These are phyloP conservation scores for Phaenicophaeus curvirostris DNA, from an alignment of 2,797 vertebrate species.

Conservation along the genomic window DNA sequence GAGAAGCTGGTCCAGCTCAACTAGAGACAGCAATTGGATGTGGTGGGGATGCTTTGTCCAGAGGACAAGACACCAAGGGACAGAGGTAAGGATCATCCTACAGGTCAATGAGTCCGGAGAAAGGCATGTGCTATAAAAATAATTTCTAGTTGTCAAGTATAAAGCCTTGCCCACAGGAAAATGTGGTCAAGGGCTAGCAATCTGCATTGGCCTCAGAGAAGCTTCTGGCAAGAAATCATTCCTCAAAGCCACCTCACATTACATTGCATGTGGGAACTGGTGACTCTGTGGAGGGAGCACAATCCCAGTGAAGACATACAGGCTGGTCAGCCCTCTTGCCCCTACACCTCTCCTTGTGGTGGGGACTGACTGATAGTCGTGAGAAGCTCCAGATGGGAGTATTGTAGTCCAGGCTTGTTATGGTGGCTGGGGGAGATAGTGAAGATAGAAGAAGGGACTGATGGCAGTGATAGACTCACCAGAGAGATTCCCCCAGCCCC, in stretches of 20 bases:
- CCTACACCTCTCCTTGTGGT: neutral
- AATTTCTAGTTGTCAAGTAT: neutral
- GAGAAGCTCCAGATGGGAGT: neutral
- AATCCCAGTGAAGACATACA: neutral
- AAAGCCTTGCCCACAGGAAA: neutral
- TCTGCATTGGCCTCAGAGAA: neutral
- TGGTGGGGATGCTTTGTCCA: neutral
- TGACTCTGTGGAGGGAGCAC: neutral
- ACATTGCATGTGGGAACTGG: neutral
- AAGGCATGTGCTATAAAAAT: neutral
- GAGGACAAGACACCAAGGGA: neutral
- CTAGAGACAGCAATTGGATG: rapidly evolving
- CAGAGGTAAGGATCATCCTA: neutral
- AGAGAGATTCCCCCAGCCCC: neutral
- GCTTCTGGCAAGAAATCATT: neutral
- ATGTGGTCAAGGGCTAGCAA: neutral
- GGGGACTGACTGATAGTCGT: neutral
- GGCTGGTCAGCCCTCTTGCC: neutral
- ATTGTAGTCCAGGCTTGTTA: neutral
- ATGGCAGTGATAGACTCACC: neutral
- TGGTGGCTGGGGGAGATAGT: neutral
- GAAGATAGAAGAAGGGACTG: neutral
- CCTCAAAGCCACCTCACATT: neutral
- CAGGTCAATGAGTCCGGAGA: neutral
- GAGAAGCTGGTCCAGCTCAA: neutral